Percentiles rank a stretch among this genome's conserved stretches.
phyloP scores from a whole-genome alignment of 2,888 invertebrate species.

The Eupithecia pulchellata region DNA sequence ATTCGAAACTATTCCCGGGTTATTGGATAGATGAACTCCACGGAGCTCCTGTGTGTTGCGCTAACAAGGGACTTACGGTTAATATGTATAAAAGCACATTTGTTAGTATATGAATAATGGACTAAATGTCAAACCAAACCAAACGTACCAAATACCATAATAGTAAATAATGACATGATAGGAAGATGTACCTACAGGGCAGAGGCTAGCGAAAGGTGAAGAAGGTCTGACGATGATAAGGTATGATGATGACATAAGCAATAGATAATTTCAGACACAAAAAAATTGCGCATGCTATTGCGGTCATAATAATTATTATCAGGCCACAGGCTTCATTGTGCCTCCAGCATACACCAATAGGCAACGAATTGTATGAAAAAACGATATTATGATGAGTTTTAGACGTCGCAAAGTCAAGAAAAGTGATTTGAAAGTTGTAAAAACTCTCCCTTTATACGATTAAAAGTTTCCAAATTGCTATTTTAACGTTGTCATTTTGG shows the following conservation, averaged over 20 bases:
- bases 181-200: neutral
- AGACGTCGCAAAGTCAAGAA: conserved; percentile 46
- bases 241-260: too few relatives aligned
- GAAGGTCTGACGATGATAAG: too few relatives aligned
- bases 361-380: conserved; percentile 41
- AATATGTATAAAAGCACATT: neutral
- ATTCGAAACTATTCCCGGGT: conserved; percentile 66
- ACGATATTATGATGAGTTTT: conserved; percentile 44
- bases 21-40: conserved; percentile 52
- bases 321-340: neutral
- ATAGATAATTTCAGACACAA: neutral
- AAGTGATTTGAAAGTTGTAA: conserved; percentile 47
- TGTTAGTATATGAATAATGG: neutral
- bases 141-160: neutral
- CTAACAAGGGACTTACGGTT: neutral
- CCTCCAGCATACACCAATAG: neutral
- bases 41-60: neutral
- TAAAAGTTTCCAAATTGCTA: conserved; percentile 43
- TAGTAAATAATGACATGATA: neutral
- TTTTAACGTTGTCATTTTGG: conserved; percentile 13
- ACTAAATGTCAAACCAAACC: neutral
- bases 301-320: neutral
- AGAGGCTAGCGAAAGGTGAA: neutral
- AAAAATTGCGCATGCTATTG: too few relatives aligned
- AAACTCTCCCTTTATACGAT: conserved; percentile 44